Conservation (phyloP, 2,113 vertebrate genomes). For the Callorhinus ursinus region DNA sequence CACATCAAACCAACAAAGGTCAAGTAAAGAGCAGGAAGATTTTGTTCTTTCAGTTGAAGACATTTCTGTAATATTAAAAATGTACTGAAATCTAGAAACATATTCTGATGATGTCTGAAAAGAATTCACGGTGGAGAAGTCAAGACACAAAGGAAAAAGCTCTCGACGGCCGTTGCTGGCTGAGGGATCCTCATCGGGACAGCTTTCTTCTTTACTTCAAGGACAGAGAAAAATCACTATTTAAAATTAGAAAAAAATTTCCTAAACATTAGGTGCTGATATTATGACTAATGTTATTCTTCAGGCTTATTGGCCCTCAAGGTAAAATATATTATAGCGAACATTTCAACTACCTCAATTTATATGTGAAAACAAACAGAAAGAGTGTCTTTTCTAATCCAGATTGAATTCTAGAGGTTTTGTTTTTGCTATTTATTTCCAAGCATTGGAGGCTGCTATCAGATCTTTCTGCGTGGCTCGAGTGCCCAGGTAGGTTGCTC, state of each 20-base stretch:
- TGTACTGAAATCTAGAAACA: slow-evolving; percentile 57
- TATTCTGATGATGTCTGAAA: slow-evolving; percentile 22
- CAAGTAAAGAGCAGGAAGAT: slow-evolving; percentile 61
- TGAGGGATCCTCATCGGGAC: background rate
- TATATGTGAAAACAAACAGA: slow-evolving; percentile 43
- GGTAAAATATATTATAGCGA: slow-evolving; percentile 58
- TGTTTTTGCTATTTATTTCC: slow-evolving; percentile 67
- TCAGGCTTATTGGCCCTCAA: slow-evolving; percentile 60
- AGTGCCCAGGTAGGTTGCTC: background rate
- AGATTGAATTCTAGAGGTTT: background rate
- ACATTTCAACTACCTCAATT: slow-evolving; percentile 54
- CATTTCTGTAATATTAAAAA: slow-evolving; percentile 74
- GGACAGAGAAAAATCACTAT: background rate
- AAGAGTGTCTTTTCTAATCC: background rate
- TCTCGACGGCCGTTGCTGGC: slow-evolving; percentile 1
- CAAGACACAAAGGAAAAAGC: background rate
- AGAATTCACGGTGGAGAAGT: slow-evolving; percentile 37
- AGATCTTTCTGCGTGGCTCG: background rate
- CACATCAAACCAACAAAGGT: slow-evolving; percentile 72
- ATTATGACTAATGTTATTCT: slow-evolving; percentile 52
- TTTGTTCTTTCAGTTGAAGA: slow-evolving; percentile 55
- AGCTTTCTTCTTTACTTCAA: background rate
- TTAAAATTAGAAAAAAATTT: background rate
- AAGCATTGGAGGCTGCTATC: slow-evolving; percentile 19
- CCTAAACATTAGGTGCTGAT: slow-evolving; percentile 50